These are phyloP conservation scores for Lethrus apterus DNA, from an alignment of 1,140 invertebrate species.

Conservation along the genomic window DNA sequence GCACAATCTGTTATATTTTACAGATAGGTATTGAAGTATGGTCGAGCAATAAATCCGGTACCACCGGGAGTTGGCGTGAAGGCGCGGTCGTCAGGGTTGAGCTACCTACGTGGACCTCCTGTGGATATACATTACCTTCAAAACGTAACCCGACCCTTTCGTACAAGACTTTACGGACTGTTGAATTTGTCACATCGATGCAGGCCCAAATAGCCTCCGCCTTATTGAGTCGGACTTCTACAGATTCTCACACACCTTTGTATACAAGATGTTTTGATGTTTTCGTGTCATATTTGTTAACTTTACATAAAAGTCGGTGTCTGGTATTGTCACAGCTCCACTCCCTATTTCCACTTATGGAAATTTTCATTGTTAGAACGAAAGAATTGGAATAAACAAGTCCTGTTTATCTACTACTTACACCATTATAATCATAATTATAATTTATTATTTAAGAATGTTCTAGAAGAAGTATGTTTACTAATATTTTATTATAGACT, in stretches of 20 bases:
- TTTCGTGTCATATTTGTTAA: constrained; percentile 16
- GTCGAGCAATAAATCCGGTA: constrained; percentile 23
- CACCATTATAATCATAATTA: no score
- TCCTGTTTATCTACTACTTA: no score
- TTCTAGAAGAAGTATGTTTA: no score
- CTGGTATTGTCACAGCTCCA: no score
- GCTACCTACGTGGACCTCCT: constrained; percentile 23
- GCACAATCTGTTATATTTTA: no score
- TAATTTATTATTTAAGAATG: no score
- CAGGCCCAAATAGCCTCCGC: constrained; percentile 1
- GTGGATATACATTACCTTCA: constrained; percentile 9
- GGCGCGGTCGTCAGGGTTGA: constrained; percentile 25
- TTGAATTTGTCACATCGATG: neutral
- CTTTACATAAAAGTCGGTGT: constrained; percentile 2
- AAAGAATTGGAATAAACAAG: no score
- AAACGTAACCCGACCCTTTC: neutral
- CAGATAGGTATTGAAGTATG: no score
- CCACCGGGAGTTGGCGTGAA: constrained; percentile 26
- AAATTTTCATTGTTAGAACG: no score
- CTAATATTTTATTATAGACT: no score
- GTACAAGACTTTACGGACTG: neutral
- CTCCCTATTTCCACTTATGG: no score
- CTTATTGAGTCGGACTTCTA: constrained; percentile 14
- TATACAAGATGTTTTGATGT: constrained; percentile 7
- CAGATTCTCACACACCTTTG: constrained; percentile 20